A percentile compares a stretch with the other conserved stretches of the same genome.
phyloP scores from a whole-genome alignment of 2,797 vertebrate genomes.

The Chelidonichthys spinosus region DNA sequence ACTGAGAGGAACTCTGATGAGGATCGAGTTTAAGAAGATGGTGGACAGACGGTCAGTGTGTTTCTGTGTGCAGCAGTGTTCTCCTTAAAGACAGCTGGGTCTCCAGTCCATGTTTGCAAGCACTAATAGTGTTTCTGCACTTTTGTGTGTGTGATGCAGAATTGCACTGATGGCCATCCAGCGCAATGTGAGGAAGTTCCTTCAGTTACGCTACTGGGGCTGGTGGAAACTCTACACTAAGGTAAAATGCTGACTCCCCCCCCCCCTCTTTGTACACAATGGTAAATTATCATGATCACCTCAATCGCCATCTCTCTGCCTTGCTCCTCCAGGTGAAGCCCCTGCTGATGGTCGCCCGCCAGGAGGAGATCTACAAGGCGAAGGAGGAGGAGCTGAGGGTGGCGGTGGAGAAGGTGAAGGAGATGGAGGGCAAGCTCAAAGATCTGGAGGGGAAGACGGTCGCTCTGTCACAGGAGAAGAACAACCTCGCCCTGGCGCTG shows the following conservation, averaged over 20 bases:
- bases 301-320: not conserved
- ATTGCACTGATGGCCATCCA: slow-evolving; percentile 80
- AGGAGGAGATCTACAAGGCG: slow-evolving; percentile 60
- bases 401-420: slow-evolving; percentile 32
- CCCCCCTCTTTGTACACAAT: not conserved
- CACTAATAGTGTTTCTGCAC: slow-evolving; percentile 2
- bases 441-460: slow-evolving; percentile 79
- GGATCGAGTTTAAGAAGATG: slow-evolving; percentile 82
- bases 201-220: slow-evolving; percentile 80
- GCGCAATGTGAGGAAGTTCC: slow-evolving; percentile 82
- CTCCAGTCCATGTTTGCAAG: not conserved
- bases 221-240: slow-evolving; percentile 85
- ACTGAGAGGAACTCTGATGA: slow-evolving; percentile 76
- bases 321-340: not conserved
- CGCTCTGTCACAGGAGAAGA: slow-evolving; percentile 84
- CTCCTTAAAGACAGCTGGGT: not conserved
- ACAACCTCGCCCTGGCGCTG: slow-evolving; percentile 74
- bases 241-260: slow-evolving; percentile 40
- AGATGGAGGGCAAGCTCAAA: slow-evolving; percentile 47
- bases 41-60: slow-evolving; percentile 76
- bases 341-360: not conserved
- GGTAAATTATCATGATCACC: not conserved
- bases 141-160: slow-evolving; percentile 59
- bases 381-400: slow-evolving; percentile 69
- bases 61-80: not conserved